Base-by-base conservation (phyloP, 2,888 invertebrate species). In the Stegana nigrithorax region DNA sequence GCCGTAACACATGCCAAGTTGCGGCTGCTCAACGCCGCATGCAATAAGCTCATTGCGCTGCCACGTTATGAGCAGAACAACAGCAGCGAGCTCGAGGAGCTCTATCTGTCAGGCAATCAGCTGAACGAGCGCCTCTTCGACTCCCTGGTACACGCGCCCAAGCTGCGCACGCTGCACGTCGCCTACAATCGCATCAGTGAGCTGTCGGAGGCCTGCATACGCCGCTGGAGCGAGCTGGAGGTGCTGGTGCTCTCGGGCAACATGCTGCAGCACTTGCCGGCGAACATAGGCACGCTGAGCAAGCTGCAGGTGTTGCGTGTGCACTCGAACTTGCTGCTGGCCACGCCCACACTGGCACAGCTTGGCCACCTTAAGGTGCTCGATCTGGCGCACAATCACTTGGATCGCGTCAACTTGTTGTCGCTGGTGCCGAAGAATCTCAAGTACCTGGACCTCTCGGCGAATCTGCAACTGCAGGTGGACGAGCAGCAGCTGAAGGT, bases 191-290 rank as follows among this genome's bases (percentile, higher is more conserved):
- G 91, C 67, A 86, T 94, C 36, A 91, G 91, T 1, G 87, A 87
- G 25, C 85, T 94, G 67, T 92, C 93, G 1, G 92, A 93, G 73
- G 90, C 90, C 68, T 93, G 93, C 77, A 88, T 92, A 25, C 88
- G 89, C 56, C 90, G 90, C 74, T 94, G 94, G 94, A 88, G 89
- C 1, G 91, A 93, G 70, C 87, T 95, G 68, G 94, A 95, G 86
- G 94, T 94, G 79, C 83, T 95, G 29, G 91, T 94, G 1, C 79
- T 95, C 51, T 94, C 94, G 1, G 95, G 95, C 29, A 95, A 95
- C 81, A 89, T 91, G 78, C 87, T 95, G 59, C 88, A 91, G 32
- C 89, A 89, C 75, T 87, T 95, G 60, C 94, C 95, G 0, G 92
- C 92, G 71, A 91, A 91, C 80, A 88, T 94, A 64, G 91, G 92